These are phyloP conservation scores for Drosophila sproati DNA, from an alignment of 1,140 invertebrate genomes.

Conservation along the genomic window DNA sequence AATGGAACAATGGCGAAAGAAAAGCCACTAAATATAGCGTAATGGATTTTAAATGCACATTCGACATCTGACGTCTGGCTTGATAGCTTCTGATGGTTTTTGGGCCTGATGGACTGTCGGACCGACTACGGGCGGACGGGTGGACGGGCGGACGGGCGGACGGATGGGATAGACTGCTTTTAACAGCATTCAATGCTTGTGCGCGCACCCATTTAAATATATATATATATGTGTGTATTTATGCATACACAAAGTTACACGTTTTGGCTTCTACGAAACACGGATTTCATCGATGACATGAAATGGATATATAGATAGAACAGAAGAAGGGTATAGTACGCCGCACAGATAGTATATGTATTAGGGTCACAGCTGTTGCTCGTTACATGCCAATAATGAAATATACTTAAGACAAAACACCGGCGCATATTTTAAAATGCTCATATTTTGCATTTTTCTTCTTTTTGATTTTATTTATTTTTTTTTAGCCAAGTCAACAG, in stretches of 20 bases:
- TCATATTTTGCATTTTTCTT: slow-evolving; percentile 5
- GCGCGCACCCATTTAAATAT: slow-evolving; percentile 15
- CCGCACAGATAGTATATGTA: too few species aligned
- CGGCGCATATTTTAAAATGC: background rate
- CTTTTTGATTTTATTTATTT: background rate
- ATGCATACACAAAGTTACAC: slow-evolving; percentile 1
- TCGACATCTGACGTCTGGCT: slow-evolving; percentile 52
- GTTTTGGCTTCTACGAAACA: slow-evolving; percentile 11
- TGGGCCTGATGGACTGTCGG: slow-evolving; percentile 37
- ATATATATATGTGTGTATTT: background rate
- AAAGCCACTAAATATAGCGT: slow-evolving; percentile 63
- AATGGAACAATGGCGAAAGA: slow-evolving; percentile 57
- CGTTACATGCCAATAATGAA: slow-evolving; percentile 8
- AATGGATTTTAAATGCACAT: slow-evolving; percentile 68
- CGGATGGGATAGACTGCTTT: slow-evolving; percentile 30
- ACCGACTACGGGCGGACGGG: slow-evolving; percentile 15
- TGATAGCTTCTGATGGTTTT: slow-evolving; percentile 52
- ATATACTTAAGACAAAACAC: too few species aligned
- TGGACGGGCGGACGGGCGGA: slow-evolving; percentile 9
- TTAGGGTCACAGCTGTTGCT: slow-evolving; percentile 18
- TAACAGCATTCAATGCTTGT: slow-evolving; percentile 50
- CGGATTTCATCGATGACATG: slow-evolving; percentile 19
- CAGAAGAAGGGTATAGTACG: background rate
- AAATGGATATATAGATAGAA: slow-evolving; percentile 22
- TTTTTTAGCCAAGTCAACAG: slow-evolving; percentile 21